Base-by-base conservation (phyloP, 2,113 vertebrate species). In the Chinchilla lanigera region DNA sequence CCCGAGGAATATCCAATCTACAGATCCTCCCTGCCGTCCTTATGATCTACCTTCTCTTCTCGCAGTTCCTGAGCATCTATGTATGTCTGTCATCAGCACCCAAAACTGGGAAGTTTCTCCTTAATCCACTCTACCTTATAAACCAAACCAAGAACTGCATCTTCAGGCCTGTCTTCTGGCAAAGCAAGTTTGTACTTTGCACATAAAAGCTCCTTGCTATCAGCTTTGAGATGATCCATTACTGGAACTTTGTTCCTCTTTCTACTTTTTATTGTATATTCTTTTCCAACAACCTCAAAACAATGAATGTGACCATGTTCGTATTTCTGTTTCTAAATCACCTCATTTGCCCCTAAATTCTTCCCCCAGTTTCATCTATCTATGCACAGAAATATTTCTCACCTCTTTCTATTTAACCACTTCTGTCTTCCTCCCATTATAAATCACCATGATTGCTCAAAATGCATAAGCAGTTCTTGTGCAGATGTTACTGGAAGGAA, bases 401-500 rank as follows among this genome's bases (percentile, higher is more conserved):
- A 41, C 17, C 7, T 90, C 80, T 92, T 16, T 58, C 83, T 63
- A n/a, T 44, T 92, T 96, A 86, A 61, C 85, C 22, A 65, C 5
- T 91, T 93, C 52, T 41, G n/a, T 83, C 38, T 94, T 20, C 58
- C 41, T 90, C 58, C 35, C 58, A 58, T 90, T 93, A 87, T 47
- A 95, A 91, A 94, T 94, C 65, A 84, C 80, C 50, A 86, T 41
- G 86, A 78, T 83, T 95, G 22, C 47, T 89, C 85, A 86, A 65
- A 54, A 89, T 94, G 67, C 78, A 89, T 90, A 89, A 89, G 63
- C 22, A 60, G 86, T 89, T 89, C 89, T 73, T 95, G 33, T 89
- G 35, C 96, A 96, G 93, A 95, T 93, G 80, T 85, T 95, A 56
- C 93, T 95, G 35, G 38, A 93, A 95, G 89, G 86, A 97, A 96